Evolutionary conservation across 2,797 vertebrate species (phyloP), one percentile per base, ranked within the genome.

Genomic region (Melanotaenia pygmaea): DNA sequence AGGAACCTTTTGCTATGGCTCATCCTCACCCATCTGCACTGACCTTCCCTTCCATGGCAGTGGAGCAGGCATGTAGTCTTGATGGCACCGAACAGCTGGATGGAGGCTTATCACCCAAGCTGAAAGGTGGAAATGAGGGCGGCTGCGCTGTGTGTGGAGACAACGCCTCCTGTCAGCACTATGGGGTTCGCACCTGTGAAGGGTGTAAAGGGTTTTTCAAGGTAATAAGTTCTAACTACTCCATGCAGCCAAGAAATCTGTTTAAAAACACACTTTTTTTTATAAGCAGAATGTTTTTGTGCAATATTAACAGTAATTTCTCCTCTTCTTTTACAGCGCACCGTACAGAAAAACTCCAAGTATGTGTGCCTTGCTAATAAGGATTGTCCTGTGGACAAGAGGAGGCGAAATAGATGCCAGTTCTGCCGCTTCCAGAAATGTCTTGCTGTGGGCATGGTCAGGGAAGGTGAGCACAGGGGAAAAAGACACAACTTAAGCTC

Each of bases 351-450:
- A 92, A 98, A 97, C 69, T 97, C 97, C 93, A 98, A 98, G 91
- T 99, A 99, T 83, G 96, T 99, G 86, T 98, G 98, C 93, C 94
- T 98, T 57, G 95, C 96, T 81, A 98, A 96, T 94, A 98, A 97
- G 93, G 96, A 98, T 91, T 99, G 98, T 88, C 96, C 96, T 34
- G 97, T 99, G 90, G 98, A 99, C 91, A 99, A 99, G 93, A 93
- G 96, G 80, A 94, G 98, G 80, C 86, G 98, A 74, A 99, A 99
- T 84, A 94, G 98, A 60, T 99, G 98, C 93, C 97, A 99, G 92
- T 99, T 97, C 91, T 99, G 98, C 84, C 97, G 98, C 80, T 99
- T 97, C 93, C 97, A 99, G 94, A 99, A 99, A 93, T 99, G 98
- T 93, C 93, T 99, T n/a, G 91, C 91, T 0, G 98, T 99, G 28